Percentiles rank a stretch among this genome's conserved stretches.
phyloP scores from a whole-genome alignment of 2,888 invertebrate genomes.

The Macaria liturata region DNA sequence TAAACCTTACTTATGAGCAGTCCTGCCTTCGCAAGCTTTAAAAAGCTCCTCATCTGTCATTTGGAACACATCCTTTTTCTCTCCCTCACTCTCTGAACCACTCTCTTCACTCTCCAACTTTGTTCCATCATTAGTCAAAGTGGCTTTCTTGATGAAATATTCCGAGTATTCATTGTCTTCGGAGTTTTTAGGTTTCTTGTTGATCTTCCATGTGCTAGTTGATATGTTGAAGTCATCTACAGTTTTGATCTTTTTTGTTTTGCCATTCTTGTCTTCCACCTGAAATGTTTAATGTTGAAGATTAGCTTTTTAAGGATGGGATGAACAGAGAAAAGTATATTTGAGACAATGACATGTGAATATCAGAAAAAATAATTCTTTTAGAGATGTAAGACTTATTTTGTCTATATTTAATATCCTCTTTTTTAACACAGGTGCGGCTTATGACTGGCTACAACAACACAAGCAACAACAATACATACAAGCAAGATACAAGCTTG shows the following conservation, averaged over 20 bases:
- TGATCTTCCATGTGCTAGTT: slow-evolving; percentile 67
- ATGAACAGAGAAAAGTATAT: too few species aligned
- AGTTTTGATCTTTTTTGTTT: slow-evolving; percentile 69
- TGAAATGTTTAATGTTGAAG: slow-evolving; percentile 32
- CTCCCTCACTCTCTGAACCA: slow-evolving; percentile 48
- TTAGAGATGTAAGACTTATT: too few species aligned
- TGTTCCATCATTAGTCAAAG: slow-evolving; percentile 58
- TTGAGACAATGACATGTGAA: too few species aligned
- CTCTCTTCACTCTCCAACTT: slow-evolving; percentile 38
- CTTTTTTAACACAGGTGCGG: too few species aligned
- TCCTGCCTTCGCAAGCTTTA: slow-evolving; percentile 90
- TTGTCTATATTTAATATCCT: too few species aligned
- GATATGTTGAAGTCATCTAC: slow-evolving; percentile 66
- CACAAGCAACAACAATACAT: too few species aligned
- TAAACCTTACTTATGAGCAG: slow-evolving; percentile 89
- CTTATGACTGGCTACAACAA: too few species aligned
- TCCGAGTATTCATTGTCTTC: slow-evolving; percentile 59
- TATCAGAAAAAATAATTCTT: too few species aligned
- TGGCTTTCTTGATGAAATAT: slow-evolving; percentile 66
- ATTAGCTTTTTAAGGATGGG: too few species aligned
- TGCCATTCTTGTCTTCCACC: slow-evolving; percentile 69
- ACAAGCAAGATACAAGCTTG: too few species aligned
- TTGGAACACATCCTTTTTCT: slow-evolving; percentile 54
- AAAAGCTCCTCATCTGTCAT: slow-evolving; percentile 92
- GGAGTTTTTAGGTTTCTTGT: slow-evolving; percentile 48